Percentiles rank a stretch among this genome's conserved stretches.
Conservation (phyloP, 2,113 vertebrate species). For the Nyctibius bracteatus region DNA sequence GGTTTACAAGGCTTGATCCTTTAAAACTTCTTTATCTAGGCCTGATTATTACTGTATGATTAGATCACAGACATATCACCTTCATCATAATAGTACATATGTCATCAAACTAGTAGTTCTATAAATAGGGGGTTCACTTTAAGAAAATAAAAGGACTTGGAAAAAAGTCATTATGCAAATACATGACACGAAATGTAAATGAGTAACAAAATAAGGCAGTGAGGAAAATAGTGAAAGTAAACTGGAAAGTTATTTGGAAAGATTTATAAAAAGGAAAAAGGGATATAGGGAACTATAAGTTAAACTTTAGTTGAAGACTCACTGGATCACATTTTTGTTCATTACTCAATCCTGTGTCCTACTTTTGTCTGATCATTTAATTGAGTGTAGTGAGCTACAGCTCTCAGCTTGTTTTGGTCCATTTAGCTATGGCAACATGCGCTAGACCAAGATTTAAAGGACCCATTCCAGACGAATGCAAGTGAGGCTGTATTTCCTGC, state of each 20-base stretch:
- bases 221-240: background rate
- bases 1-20: background rate
- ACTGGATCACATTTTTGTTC: background rate
- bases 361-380: background rate
- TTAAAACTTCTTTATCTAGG: background rate
- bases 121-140: background rate
- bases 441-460: background rate
- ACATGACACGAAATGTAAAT: background rate
- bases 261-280: background rate
- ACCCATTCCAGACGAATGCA: background rate
- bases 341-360: background rate
- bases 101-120: background rate
- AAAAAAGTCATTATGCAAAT: background rate
- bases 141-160: background rate
- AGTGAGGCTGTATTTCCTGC: background rate
- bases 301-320: background rate
- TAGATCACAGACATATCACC: background rate
- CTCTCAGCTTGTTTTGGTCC: background rate
- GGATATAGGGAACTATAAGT: background rate
- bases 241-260: background rate
- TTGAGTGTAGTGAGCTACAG: background rate
- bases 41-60: background rate
- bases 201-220: background rate
- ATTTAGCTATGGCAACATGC: background rate
- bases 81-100: background rate